phyloP scores from a whole-genome alignment of 2,113 vertebrate genomes.

The Prunella fulvescens region DNA sequence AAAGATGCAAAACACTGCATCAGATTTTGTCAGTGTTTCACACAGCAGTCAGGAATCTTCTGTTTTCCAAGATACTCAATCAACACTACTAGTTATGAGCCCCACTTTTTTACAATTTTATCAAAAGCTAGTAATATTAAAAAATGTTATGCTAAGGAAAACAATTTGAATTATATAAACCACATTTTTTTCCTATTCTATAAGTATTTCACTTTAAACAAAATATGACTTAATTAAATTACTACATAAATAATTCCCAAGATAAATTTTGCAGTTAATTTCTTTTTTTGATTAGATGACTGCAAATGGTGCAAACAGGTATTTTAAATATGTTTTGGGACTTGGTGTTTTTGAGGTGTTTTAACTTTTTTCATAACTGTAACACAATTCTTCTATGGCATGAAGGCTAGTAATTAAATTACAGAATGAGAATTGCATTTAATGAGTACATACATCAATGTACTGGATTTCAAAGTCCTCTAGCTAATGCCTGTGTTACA shows the following conservation, averaged over 20 bases:
- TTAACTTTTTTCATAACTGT: background rate
- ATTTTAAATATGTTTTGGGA: background rate
- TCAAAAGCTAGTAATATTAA: background rate
- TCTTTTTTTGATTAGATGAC: background rate
- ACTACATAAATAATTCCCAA: background rate
- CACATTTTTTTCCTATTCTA: background rate
- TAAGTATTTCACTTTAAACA: background rate
- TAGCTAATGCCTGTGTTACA: too few species aligned
- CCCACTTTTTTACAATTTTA: background rate
- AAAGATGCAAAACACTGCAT: background rate
- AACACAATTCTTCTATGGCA: background rate
- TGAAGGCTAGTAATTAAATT: background rate
- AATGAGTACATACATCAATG: background rate
- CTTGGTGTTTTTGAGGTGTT: background rate
- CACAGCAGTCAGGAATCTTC: background rate
- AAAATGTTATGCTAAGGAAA: background rate
- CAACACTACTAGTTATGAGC: background rate
- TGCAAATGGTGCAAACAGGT: background rate
- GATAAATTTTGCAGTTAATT: background rate
- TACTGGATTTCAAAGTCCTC: too few species aligned
- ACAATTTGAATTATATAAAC: background rate
- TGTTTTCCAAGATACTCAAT: background rate
- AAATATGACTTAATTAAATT: background rate
- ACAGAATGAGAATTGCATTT: background rate
- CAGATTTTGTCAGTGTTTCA: background rate